Evolutionary conservation across 1,140 invertebrate genomes (phyloP).

Genomic region (Aphidius ervi): DNA sequence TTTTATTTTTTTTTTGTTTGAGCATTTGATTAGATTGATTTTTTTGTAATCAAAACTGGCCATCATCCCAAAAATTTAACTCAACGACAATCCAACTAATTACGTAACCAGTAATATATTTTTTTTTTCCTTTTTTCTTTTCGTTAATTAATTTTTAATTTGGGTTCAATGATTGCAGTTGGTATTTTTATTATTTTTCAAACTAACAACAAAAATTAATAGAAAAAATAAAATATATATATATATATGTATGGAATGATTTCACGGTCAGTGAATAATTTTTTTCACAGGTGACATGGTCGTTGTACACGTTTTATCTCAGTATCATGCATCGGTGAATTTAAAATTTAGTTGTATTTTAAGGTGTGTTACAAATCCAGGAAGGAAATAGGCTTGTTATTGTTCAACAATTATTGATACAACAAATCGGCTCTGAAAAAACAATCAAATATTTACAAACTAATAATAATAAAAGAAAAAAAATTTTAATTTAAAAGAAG

Average conservation of each 20-base stretch:
- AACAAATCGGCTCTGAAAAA: slow-evolving; percentile 6
- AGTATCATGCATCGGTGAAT: slow-evolving; percentile 11
- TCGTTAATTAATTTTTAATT: too few relatives aligned
- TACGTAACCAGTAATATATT: too few relatives aligned
- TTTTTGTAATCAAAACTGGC: too few relatives aligned
- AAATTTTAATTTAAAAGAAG: not conserved
- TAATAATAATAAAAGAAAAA: not conserved
- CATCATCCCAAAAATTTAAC: too few relatives aligned
- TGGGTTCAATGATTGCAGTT: too few relatives aligned
- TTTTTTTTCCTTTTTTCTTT: too few relatives aligned
- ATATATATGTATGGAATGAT: not conserved
- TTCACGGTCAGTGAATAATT: slow-evolving; percentile 5
- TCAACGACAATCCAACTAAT: too few relatives aligned
- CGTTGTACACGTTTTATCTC: slow-evolving; percentile 12
- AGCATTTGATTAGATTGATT: too few relatives aligned
- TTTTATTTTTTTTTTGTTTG: too few relatives aligned
- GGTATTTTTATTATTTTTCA: too few relatives aligned
- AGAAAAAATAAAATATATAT: not conserved
- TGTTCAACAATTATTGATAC: slow-evolving; percentile 12
- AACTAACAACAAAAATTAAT: not conserved
- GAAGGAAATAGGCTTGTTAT: slow-evolving; percentile 17
- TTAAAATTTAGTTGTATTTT: not conserved
- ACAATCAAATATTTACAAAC: not conserved
- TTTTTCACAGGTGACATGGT: slow-evolving; percentile 14
- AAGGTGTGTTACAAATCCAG: not conserved